Conservation (phyloP, 1,140 invertebrate species). For the Drosophila sulfurigaster region DNA sequence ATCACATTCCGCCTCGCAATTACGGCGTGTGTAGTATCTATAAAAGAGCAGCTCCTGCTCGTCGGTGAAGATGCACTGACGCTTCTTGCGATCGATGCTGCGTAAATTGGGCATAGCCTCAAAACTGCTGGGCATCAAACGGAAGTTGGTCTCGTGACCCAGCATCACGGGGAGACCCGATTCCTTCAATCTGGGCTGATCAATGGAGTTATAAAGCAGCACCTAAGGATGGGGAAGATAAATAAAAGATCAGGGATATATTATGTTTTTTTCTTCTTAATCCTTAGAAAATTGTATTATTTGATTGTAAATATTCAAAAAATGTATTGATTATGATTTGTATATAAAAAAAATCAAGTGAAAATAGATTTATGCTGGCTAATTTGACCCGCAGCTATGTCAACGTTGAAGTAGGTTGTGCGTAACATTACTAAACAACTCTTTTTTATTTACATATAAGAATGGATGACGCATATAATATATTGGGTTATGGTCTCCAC, state of each 20-base stretch:
- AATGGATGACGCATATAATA: too few species aligned
- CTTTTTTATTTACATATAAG: too few species aligned
- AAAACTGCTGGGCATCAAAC: conserved; percentile 61
- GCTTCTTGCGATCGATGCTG: conserved; percentile 50
- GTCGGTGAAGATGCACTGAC: conserved; percentile 77
- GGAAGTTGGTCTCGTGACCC: conserved; percentile 68
- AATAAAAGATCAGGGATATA: background rate
- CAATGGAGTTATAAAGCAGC: conserved; percentile 76
- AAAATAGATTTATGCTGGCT: too few species aligned
- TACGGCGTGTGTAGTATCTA: conserved; percentile 83
- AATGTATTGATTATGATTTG: too few species aligned
- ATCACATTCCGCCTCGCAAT: conserved; percentile 90
- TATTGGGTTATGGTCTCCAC: too few species aligned
- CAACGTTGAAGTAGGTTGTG: too few species aligned
- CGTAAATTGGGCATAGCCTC: conserved; percentile 57
- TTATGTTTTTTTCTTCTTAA: too few species aligned
- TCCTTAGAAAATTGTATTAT: too few species aligned
- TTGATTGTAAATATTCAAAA: too few species aligned
- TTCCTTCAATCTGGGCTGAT: conserved; percentile 72
- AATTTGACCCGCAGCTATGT: too few species aligned
- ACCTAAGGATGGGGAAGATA: conserved; percentile 40
- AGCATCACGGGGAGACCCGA: conserved; percentile 70
- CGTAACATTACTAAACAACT: too few species aligned
- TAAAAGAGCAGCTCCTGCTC: conserved; percentile 70
- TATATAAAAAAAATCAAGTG: too few species aligned